Evolutionary conservation across 2,113 vertebrate genomes (phyloP), one percentile per base, ranked within the genome.

Genomic region (Nycticryphes semicollaris): DNA sequence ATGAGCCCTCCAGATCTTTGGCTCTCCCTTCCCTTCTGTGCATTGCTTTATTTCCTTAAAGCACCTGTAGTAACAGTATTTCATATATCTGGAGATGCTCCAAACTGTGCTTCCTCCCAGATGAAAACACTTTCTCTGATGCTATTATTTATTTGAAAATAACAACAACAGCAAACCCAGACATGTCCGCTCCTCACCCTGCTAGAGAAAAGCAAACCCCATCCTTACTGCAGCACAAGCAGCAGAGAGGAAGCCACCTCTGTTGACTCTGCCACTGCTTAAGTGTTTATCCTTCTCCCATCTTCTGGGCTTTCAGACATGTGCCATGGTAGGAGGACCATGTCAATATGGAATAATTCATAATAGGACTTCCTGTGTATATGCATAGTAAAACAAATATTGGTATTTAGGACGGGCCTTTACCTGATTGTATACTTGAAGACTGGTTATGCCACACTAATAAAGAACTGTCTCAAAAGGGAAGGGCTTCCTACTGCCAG

Each of bases 321-420:
- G 6, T 6, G 1, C 43, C 17, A 1, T 2, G 1, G 27, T 8
- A 22, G 50, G 25, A 60, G 39, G 33, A 54, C 39, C 0, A 0
- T 43, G 50, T 22, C 45, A 14, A 8, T 19, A 51, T 35, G 39
- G 57, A 85, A 3, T 45, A 45, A 3, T 19, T 33, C 50, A 3
- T 30, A 30, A 13, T 22, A 31, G 56, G 33, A 43, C 45, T 56
- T 53, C 28, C 68, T 50, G 24, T 23, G 2, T 45, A 23, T 5
- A 11, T 18, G 31, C 39, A n/a, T 1, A 1, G 30, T 35, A 17
- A 33, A 77, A 31, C 8, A 50, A 21, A 21, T 14, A 2, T 50
- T 56, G 33, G 16, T 35, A 1, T 20, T 87, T 19, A 48, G 45
- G 54, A 23, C 60, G n/a, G 39, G 30, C 66, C 37, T 67, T 24